Conservation (phyloP, 2,113 vertebrate species). For the Pangasianodon hypophthalmus region DNA sequence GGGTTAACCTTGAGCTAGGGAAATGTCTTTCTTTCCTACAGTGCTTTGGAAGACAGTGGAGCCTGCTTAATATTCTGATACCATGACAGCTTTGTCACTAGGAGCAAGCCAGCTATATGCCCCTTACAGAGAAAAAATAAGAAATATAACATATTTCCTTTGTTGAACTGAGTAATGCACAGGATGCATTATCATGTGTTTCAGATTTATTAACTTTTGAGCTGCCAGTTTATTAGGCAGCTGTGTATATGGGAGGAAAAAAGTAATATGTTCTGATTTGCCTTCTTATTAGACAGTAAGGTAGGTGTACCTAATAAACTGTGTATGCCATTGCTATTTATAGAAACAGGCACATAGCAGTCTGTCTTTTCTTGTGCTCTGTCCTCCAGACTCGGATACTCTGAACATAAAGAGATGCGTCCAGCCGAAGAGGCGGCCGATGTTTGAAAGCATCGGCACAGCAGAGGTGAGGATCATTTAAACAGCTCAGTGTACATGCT, state of each 20-base stretch:
- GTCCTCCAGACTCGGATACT: slow-evolving; percentile 52
- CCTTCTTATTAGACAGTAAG: neutral
- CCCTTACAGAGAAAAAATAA: neutral
- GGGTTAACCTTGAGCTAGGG: neutral
- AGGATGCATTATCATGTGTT: neutral
- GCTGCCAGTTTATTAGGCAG: neutral
- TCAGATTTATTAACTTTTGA: neutral
- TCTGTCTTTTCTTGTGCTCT: neutral
- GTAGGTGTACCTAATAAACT: neutral
- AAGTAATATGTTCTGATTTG: neutral
- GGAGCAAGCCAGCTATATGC: neutral
- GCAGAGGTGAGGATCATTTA: slow-evolving; percentile 62
- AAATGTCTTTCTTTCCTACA: slow-evolving; percentile 13
- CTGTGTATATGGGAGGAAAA: neutral
- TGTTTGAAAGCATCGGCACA: slow-evolving; percentile 57
- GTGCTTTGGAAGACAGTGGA: slow-evolving; percentile 21
- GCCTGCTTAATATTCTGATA: slow-evolving; percentile 33
- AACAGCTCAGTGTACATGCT: neutral
- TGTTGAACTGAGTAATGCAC: neutral
- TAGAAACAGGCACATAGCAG: neutral
- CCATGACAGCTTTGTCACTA: slow-evolving; percentile 22
- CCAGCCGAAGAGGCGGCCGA: slow-evolving; percentile 64
- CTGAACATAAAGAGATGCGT: slow-evolving; percentile 65
- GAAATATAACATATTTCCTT: neutral
- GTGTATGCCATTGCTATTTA: neutral